These are phyloP conservation scores for Adela reaumurella DNA, from an alignment of 2,888 invertebrate genomes.

Conservation along the genomic window DNA sequence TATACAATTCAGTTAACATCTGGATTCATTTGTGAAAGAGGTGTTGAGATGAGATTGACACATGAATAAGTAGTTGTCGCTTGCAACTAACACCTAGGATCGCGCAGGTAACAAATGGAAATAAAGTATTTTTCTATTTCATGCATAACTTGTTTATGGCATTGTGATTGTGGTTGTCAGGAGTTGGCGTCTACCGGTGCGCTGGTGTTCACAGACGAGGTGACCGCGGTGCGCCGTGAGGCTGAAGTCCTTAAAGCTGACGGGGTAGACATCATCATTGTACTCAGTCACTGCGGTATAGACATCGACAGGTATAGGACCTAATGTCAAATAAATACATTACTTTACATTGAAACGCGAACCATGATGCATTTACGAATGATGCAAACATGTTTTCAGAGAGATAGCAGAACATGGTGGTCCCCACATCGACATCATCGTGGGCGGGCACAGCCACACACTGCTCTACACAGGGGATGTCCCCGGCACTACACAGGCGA, in stretches of 20 bases:
- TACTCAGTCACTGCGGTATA: constrained; percentile 78
- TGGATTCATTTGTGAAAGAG: no score
- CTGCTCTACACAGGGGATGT: constrained; percentile 61
- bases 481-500: constrained; percentile 49
- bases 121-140: no score
- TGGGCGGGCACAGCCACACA: constrained; percentile 82
- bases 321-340: no score
- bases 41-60: no score
- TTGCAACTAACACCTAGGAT: no score
- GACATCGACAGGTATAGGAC: constrained; percentile 53
- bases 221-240: constrained; percentile 62
- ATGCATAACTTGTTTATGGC: no score
- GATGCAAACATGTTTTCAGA: constrained; percentile 19
- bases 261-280: constrained; percentile 74
- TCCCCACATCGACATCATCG: constrained; percentile 72
- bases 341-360: no score
- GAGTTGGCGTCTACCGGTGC: constrained; percentile 62
- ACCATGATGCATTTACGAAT: no score
- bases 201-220: constrained; percentile 66
- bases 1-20: no score
- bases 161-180: constrained; percentile 44
- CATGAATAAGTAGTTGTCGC: no score
- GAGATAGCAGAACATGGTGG: constrained; percentile 65
- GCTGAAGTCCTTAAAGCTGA: constrained; percentile 58
- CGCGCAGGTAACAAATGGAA: no score